phyloP scores from a whole-genome alignment of 64 coral and sea anemone genomes.

The Montipora capricornis region DNA sequence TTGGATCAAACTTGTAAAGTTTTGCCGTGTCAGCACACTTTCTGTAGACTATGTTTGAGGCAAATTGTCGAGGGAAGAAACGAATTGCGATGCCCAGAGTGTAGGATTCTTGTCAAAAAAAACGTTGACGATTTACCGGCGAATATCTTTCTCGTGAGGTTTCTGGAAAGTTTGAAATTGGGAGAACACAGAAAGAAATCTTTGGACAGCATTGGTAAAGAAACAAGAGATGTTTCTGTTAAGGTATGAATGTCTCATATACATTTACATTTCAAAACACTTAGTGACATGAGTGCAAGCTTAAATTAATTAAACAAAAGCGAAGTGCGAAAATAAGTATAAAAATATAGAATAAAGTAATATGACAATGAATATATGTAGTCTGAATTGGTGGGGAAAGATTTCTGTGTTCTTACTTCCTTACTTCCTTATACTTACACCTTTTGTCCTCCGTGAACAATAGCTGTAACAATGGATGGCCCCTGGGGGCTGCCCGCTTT shows the following conservation, averaged over 20 bases:
- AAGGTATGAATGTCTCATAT: neutral
- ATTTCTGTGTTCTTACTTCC: no score
- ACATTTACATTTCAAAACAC: no score
- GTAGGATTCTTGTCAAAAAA: slow-evolving; percentile 80
- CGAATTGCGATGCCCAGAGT: slow-evolving; percentile 95
- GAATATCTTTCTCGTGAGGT: slow-evolving; percentile 88
- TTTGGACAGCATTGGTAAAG: neutral
- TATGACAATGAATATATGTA: no score
- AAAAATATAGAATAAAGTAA: no score
- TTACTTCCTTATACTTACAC: no score
- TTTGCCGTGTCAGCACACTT: slow-evolving; percentile 97
- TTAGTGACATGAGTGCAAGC: no score
- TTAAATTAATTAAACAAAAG: no score
- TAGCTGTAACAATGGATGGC: no score
- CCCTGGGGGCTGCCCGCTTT: no score
- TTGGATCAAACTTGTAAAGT: slow-evolving; percentile 94
- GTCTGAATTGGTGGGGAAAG: no score
- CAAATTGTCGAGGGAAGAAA: slow-evolving; percentile 81
- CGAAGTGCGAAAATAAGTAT: no score
- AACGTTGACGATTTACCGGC: slow-evolving; percentile 88
- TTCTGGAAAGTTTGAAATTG: slow-evolving; percentile 87
- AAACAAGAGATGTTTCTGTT: slow-evolving; percentile 16
- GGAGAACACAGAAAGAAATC: slow-evolving; percentile 32
- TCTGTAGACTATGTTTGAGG: slow-evolving; percentile 84
- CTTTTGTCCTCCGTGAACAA: no score